Conservation (phyloP, 2,888 invertebrate genomes). For the Bellardia bayeri region DNA sequence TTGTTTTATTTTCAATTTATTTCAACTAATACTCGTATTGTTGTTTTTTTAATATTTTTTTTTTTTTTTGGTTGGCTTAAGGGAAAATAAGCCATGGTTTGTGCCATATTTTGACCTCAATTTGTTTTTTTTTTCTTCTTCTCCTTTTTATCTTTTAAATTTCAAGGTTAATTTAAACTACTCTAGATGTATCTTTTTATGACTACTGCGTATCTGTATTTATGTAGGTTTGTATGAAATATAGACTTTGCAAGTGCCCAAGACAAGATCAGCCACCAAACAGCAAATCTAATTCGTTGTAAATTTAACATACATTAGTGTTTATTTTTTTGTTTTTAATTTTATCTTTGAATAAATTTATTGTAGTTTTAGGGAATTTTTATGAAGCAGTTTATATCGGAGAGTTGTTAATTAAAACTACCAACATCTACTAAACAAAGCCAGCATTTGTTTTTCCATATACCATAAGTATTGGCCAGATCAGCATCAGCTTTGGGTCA, state of each 20-base stretch:
- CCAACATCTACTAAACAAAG: constrained; percentile 35
- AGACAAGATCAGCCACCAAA: not conserved
- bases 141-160: constrained; percentile 18
- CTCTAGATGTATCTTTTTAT: not conserved
- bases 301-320: constrained; percentile 6
- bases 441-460: constrained; percentile 16
- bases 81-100: constrained; percentile 38
- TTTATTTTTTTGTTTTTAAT: not conserved
- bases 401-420: constrained; percentile 37
- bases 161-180: constrained; percentile 56
- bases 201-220: not conserved
- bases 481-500: constrained; percentile 33
- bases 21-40: not conserved
- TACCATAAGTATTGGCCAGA: constrained; percentile 11
- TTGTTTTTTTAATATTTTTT: not conserved
- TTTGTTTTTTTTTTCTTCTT: constrained; percentile 11
- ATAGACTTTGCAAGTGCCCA: not conserved
- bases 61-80: too few relatives aligned
- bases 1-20: not conserved
- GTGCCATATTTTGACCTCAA: constrained; percentile 28
- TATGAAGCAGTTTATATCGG: not conserved
- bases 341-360: not conserved
- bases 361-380: constrained; percentile 12
- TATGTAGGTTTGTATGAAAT: not conserved
- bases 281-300: constrained; percentile 24